These are phyloP conservation scores for Xestoiulus laeticollis DNA, from an alignment of 2,888 invertebrate species.

Conservation along the genomic window DNA sequence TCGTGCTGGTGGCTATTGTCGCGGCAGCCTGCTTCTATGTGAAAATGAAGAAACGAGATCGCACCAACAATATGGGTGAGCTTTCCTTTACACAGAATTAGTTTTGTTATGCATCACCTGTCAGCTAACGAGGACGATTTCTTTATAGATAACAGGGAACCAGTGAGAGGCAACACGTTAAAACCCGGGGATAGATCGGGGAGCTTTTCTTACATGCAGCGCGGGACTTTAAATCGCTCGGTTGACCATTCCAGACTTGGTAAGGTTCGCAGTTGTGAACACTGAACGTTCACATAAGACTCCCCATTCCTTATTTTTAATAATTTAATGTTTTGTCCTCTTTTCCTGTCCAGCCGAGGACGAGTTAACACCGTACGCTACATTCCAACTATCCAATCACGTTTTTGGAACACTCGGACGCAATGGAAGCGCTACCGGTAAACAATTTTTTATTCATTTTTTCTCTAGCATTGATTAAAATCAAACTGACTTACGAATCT, in stretches of 20 bases:
- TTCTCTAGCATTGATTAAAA: background rate
- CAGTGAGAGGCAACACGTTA: background rate
- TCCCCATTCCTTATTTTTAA: background rate
- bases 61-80: background rate
- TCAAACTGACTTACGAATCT: background rate
- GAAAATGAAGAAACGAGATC: conserved; percentile 31
- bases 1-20: conserved; percentile 51
- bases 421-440: conserved; percentile 2
- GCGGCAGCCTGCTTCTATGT: conserved; percentile 48
- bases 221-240: conserved; percentile 39
- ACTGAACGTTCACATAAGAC: background rate
- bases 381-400: conserved; percentile 31
- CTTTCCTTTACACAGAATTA: too few species aligned
- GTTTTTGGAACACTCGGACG: background rate
- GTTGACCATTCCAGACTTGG: conserved; percentile 36
- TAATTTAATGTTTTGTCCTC: background rate
- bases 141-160: background rate
- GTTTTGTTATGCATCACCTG: too few species aligned
- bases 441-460: background rate
- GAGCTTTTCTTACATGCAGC: conserved; percentile 51
- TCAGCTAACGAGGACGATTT: background rate
- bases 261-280: background rate
- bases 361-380: conserved; percentile 48
- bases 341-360: background rate
- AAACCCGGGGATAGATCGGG: conserved; percentile 46